Base-by-base conservation (phyloP, 2,888 invertebrate genomes). In the Bellardia bayeri region DNA sequence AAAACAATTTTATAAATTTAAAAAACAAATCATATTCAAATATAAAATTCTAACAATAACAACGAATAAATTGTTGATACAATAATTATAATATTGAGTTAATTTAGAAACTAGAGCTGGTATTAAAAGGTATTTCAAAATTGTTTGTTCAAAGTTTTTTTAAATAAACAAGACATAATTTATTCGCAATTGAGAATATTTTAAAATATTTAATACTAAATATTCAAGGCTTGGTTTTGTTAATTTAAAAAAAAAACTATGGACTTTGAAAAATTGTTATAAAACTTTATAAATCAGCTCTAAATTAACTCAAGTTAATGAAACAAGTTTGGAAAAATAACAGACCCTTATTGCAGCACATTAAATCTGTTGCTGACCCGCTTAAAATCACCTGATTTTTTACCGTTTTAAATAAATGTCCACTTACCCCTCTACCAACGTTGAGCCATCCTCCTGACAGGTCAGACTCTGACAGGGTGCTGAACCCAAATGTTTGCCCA, bases 341-440 rank as follows among this genome's bases (percentile, higher is more conserved):
- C n/a, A n/a, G n/a, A n/a, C n/a, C n/a, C n/a, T n/a, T n/a, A n/a
- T n/a, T n/a, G n/a, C n/a, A 23, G 23, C 23, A 23, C 23, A 23
- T 23, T 23, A 23, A 23, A 23, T 23, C 23, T 23, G 23, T 23
- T 23, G 23, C 23, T 23, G 23, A 23, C 23, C 23, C 1, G 33
- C 33, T 33, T 33, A 33, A 33, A 33, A 33, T 45, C 45, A 11
- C 2, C 2, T 45, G 23, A 13, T 45, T 8, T 9, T 11, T 11
- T 9, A 2, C 3, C 11, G 11, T 3, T 9, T 9, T 9, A 2
- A 13, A 11, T 45, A 11, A 13, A 13, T 3, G 0, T 2, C 3
- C 3, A 89, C 92, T 92, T 88, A 93, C 93, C 93, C 93, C 88
- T 93, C 92, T 79, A 93, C 91, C 40, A 91, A 88, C 79, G 92